These are phyloP conservation scores for Salticus scenicus DNA, from an alignment of 2,888 invertebrate species.

Conservation along the genomic window DNA sequence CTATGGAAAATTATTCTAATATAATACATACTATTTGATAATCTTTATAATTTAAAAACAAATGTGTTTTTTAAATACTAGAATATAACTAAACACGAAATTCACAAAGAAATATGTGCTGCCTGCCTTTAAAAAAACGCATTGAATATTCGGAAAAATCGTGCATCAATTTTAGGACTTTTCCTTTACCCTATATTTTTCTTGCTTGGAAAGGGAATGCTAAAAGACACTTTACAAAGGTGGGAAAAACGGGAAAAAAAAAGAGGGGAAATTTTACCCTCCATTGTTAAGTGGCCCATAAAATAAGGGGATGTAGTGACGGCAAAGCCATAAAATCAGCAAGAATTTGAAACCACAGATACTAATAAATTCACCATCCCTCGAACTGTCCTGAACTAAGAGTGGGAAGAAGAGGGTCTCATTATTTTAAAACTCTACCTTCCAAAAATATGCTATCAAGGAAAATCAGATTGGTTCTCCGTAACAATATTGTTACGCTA, in stretches of 20 bases:
- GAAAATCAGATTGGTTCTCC: background rate
- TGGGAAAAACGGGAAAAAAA: background rate
- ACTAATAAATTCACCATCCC: conserved; percentile 12
- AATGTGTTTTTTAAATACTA: too few relatives aligned
- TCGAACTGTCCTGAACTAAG: background rate
- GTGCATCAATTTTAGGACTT: too few relatives aligned
- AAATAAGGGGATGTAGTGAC: background rate
- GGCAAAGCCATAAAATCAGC: conserved; percentile 14
- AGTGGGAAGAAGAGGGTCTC: background rate
- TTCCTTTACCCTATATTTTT: too few relatives aligned
- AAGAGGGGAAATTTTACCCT: background rate
- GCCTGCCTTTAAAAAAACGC: too few relatives aligned
- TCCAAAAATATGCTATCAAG: background rate
- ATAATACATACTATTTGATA: too few relatives aligned
- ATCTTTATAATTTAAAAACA: too few relatives aligned
- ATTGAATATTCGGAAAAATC: too few relatives aligned
- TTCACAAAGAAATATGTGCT: too few relatives aligned
- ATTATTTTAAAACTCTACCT: background rate
- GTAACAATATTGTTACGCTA: background rate
- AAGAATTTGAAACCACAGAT: conserved; percentile 26
- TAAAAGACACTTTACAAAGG: too few relatives aligned
- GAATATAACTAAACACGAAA: too few relatives aligned
- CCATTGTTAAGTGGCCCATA: conserved; percentile 11
- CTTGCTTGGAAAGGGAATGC: too few relatives aligned
- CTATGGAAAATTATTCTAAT: too few relatives aligned